Evolutionary conservation across 2,797 vertebrate genomes (phyloP), one percentile per base, ranked within the genome.

Genomic region (Triplophysa yarkandensis): DNA sequence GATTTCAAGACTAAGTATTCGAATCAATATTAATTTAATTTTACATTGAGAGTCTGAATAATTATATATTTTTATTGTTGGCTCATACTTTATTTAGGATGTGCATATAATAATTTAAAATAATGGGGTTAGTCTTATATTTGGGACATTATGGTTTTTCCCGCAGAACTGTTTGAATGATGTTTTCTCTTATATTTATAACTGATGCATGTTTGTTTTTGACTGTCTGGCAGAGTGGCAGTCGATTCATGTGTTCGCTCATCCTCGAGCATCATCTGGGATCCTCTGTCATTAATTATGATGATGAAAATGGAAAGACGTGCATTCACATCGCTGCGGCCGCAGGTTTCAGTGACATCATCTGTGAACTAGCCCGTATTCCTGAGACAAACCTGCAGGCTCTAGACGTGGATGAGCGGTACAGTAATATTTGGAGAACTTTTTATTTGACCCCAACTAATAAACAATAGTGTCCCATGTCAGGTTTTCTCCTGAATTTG

Each of bases 401-500:
- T 16, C 90, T 95, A 50, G 94, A 96, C 69, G 90, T 94, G 76
- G 94, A 96, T 72, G 93, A 96, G 88, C 91, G 94, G 94, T 95
- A 92, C 58, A 61, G 17, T 23, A 41, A 25, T 32, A 10, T 44
- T n/a, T n/a, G n/a, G n/a, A n/a, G n/a, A n/a, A n/a, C n/a, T n/a
- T n/a, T n/a, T n/a, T n/a, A n/a, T n/a, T n/a, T n/a, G n/a, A n/a
- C n/a, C n/a, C n/a, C n/a, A n/a, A n/a, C n/a, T n/a, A n/a, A n/a
- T n/a, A n/a, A 46, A 46, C 6, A 19, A 5, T 7, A 46, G 2
- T 7, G n/a, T 46, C 19, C 19, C 17, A n/a, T 9, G 44, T 46
- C 44, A n/a, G 8, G n/a, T 46, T 46, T 32, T 3, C 36, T 2
- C 1, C 13, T 39, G 36, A 39, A 10, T 39, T 39, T 39, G 7